phyloP scores from a whole-genome alignment of 2,797 vertebrate species.

The Leucoraja ocellata region DNA sequence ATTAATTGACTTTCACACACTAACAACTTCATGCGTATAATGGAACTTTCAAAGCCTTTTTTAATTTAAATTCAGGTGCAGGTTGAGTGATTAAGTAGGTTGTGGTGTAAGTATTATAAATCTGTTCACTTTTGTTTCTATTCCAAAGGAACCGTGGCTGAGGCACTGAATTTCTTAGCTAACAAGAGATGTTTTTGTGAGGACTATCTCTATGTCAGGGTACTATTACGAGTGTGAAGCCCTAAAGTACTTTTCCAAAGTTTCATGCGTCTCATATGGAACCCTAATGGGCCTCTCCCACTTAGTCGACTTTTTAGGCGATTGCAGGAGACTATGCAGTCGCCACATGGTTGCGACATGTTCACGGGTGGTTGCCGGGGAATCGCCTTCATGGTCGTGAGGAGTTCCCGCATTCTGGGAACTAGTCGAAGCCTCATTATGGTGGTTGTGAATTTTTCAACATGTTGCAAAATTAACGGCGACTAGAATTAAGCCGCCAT shows the following conservation, averaged over 20 bases:
- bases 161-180: background rate
- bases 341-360: too few relatives aligned
- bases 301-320: too few relatives aligned
- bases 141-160: background rate
- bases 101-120: background rate
- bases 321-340: too few relatives aligned
- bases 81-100: background rate
- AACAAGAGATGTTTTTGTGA: background rate
- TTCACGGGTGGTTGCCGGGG: too few relatives aligned
- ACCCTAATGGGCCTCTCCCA: too few relatives aligned
- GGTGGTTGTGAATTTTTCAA: too few relatives aligned
- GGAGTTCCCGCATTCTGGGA: too few relatives aligned
- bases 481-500: too few relatives aligned
- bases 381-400: too few relatives aligned
- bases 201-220: background rate
- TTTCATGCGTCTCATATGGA: background rate
- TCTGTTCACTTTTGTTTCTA: background rate
- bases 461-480: too few relatives aligned
- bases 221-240: background rate
- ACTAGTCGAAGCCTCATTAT: too few relatives aligned
- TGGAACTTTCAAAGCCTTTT: background rate
- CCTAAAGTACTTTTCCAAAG: background rate
- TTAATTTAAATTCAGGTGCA: constrained; percentile 26
- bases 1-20: background rate
- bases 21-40: background rate